Conservation (phyloP, 1,140 invertebrate genomes). For the Uloborus diversus region DNA sequence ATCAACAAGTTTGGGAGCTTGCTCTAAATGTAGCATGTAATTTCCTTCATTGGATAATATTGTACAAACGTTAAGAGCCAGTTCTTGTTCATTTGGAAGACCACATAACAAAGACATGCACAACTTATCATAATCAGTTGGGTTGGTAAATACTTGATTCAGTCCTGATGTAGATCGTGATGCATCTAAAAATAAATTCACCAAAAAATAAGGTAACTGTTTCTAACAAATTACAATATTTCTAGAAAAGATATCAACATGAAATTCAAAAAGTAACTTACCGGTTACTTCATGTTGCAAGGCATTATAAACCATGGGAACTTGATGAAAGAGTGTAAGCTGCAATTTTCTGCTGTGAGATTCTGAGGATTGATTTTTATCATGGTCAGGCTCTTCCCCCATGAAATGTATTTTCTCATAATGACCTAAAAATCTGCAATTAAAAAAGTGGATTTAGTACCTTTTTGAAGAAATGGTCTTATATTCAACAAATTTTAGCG, state of each 20-base stretch:
- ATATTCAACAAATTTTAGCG: too few relatives aligned
- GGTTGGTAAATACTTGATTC: slow-evolving; percentile 76
- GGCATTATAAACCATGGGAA: slow-evolving; percentile 84
- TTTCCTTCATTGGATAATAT: slow-evolving; percentile 88
- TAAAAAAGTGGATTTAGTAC: slow-evolving; percentile 52
- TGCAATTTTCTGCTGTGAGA: slow-evolving; percentile 76
- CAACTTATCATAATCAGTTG: slow-evolving; percentile 86
- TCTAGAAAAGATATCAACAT: neutral
- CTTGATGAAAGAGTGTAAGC: slow-evolving; percentile 75
- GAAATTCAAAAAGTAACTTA: slow-evolving; percentile 63
- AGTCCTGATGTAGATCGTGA: slow-evolving; percentile 67
- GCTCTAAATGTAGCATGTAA: slow-evolving; percentile 82
- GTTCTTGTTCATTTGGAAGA: slow-evolving; percentile 97
- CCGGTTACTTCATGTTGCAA: slow-evolving; percentile 82
- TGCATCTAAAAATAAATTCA: slow-evolving; percentile 72
- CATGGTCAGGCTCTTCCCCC: slow-evolving; percentile 77
- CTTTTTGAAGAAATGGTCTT: neutral
- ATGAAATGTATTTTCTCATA: slow-evolving; percentile 87
- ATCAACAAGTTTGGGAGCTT: slow-evolving; percentile 85
- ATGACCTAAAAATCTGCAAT: slow-evolving; percentile 78
- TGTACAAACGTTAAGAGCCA: slow-evolving; percentile 96
- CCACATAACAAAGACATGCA: slow-evolving; percentile 90
- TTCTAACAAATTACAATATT: neutral
- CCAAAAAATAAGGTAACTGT: neutral
- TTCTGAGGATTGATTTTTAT: slow-evolving; percentile 78